Conservation (phyloP, 2,113 vertebrate genomes). For the Tursiops truncatus region DNA sequence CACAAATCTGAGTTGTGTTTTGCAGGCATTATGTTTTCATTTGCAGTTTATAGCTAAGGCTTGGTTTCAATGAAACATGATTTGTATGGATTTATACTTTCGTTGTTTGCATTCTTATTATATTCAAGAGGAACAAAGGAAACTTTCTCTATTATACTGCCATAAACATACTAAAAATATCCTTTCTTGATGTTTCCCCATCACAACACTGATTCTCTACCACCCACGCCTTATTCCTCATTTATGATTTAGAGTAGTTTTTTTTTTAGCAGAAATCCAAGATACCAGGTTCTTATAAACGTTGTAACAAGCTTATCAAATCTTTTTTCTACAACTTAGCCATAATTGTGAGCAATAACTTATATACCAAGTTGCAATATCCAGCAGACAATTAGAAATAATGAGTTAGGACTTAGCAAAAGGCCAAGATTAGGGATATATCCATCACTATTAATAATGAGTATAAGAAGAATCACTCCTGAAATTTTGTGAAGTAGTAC, state of each 20-base stretch:
- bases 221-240: neutral
- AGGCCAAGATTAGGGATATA: neutral
- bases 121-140: neutral
- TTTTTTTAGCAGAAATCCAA: neutral
- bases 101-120: neutral
- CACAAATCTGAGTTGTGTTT: neutral
- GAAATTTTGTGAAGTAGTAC: neutral
- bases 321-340: neutral
- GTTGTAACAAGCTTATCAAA: neutral
- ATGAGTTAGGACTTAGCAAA: neutral
- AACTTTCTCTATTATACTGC: neutral
- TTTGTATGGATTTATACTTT: neutral
- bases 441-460: neutral
- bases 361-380: neutral
- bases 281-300: neutral
- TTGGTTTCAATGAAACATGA: neutral
- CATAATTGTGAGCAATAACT: neutral
- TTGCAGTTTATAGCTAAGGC: neutral
- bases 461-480: neutral
- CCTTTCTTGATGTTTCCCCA: neutral
- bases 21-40: neutral
- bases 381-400: neutral
- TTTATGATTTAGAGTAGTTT: neutral
- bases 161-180: neutral
- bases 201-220: neutral